Conservation (phyloP, 30 jellyfish, hydroid and myxozoan genomes). For the Rhopilema esculentum region DNA sequence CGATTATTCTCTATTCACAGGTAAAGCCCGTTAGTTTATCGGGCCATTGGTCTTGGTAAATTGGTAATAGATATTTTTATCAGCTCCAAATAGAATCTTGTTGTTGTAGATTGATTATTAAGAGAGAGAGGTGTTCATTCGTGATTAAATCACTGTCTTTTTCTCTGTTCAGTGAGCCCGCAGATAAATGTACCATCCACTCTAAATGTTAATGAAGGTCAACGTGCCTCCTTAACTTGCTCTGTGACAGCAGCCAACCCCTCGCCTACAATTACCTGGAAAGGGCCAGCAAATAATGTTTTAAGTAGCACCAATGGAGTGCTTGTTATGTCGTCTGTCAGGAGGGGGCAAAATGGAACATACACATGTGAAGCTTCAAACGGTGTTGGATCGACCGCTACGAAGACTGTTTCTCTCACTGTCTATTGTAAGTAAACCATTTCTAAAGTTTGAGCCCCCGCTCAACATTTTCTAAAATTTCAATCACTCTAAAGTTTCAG, state of each 20-base stretch:
- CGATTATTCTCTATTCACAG: too few species aligned
- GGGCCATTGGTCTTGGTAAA: too few species aligned
- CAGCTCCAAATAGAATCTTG: too few species aligned
- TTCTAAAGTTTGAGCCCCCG: too few species aligned
- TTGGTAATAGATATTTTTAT: too few species aligned
- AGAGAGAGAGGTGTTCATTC: background rate
- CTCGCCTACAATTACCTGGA: slow-evolving; percentile 22
- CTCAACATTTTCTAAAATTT: too few species aligned
- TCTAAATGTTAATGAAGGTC: slow-evolving; percentile 31
- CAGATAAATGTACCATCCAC: slow-evolving; percentile 4
- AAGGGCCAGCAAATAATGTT: background rate
- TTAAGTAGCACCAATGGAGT: background rate
- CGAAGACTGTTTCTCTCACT: background rate
- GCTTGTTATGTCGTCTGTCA: background rate
- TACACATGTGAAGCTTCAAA: slow-evolving; percentile 21
- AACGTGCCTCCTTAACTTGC: slow-evolving; percentile 22
- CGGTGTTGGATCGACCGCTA: background rate
- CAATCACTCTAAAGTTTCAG: too few species aligned
- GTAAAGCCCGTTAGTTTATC: too few species aligned
- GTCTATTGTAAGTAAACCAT: background rate
- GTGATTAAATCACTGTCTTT: background rate
- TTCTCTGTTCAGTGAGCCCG: slow-evolving; percentile 38
- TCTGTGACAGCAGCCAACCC: slow-evolving; percentile 43
- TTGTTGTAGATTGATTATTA: too few species aligned
- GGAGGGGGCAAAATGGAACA: slow-evolving; percentile 1